These are phyloP conservation scores for Cosmopolites sordidus DNA, from an alignment of 2,888 invertebrate genomes.

Conservation along the genomic window DNA sequence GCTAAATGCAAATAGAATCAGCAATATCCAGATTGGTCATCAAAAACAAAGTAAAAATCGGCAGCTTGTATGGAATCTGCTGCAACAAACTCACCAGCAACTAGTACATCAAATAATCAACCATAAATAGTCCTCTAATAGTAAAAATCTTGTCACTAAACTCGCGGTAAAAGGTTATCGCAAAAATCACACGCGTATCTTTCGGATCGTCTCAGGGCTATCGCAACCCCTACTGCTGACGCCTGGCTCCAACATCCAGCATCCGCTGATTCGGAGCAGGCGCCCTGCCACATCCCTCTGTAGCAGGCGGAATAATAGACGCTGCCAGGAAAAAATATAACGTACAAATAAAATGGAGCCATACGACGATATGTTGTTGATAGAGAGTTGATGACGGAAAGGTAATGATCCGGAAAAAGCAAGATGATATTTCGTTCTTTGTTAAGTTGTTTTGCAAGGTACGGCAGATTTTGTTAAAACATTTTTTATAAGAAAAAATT, in stretches of 20 bases:
- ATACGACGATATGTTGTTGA: not conserved
- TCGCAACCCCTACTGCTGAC: slow-evolving; percentile 46
- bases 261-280: slow-evolving; percentile 19
- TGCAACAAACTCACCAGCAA: too few relatives aligned
- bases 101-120: too few relatives aligned
- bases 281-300: slow-evolving; percentile 9
- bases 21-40: too few relatives aligned
- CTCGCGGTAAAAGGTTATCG: not conserved
- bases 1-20: too few relatives aligned
- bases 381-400: not conserved
- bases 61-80: too few relatives aligned
- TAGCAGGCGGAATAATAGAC: too few relatives aligned
- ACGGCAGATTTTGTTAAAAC: too few relatives aligned
- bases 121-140: too few relatives aligned
- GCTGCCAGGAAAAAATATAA: not conserved
- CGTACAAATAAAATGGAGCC: not conserved
- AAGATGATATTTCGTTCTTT: not conserved
- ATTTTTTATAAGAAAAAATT: too few relatives aligned
- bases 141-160: not conserved
- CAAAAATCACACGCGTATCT: not conserved
- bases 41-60: too few relatives aligned
- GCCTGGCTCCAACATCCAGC: slow-evolving; percentile 13
- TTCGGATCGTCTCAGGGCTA: slow-evolving; percentile 20
- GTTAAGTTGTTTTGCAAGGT: too few relatives aligned
- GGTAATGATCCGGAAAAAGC: not conserved